Conservation (phyloP, 2,797 vertebrate genomes). For the Paratrypauchen microcephalus region DNA sequence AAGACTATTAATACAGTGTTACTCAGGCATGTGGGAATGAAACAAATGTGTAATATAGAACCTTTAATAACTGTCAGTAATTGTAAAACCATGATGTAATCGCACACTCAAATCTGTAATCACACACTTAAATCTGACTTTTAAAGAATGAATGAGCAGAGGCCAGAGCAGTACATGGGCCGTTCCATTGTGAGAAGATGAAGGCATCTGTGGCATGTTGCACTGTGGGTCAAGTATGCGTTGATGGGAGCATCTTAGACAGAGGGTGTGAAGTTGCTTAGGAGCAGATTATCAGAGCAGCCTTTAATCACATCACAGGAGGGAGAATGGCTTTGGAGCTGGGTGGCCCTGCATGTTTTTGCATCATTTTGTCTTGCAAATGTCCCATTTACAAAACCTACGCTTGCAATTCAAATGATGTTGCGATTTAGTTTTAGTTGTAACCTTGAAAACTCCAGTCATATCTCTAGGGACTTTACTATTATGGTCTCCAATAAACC, state of each 20-base stretch:
- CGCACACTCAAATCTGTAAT: background rate
- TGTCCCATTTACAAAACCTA: slow-evolving; percentile 44
- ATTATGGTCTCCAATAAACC: too few relatives aligned
- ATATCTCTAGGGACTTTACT: background rate
- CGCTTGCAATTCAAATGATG: slow-evolving; percentile 43
- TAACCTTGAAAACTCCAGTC: slow-evolving; percentile 17
- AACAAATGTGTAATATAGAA: too few relatives aligned
- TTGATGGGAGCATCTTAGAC: slow-evolving; percentile 12
- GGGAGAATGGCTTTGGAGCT: slow-evolving; percentile 10
- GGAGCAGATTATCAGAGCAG: background rate
- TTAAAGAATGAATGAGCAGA: slow-evolving; percentile 33
- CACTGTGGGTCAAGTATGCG: slow-evolving; percentile 51
- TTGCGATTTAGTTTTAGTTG: slow-evolving; percentile 22
- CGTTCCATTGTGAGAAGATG: slow-evolving; percentile 56
- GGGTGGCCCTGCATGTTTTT: slow-evolving; percentile 10
- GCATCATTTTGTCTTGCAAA: slow-evolving; percentile 61
- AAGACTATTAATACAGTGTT: too few relatives aligned
- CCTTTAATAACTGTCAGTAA: too few relatives aligned
- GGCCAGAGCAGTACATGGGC: slow-evolving; percentile 26
- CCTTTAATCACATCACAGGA: slow-evolving; percentile 24
- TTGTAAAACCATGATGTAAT: background rate
- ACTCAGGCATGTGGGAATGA: too few relatives aligned
- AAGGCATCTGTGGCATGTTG: slow-evolving; percentile 56
- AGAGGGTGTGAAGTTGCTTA: slow-evolving; percentile 13
- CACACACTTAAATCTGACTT: background rate